Base-by-base conservation (phyloP, 35 echinoderm and acorn worm genomes). In the Patiria miniata region DNA sequence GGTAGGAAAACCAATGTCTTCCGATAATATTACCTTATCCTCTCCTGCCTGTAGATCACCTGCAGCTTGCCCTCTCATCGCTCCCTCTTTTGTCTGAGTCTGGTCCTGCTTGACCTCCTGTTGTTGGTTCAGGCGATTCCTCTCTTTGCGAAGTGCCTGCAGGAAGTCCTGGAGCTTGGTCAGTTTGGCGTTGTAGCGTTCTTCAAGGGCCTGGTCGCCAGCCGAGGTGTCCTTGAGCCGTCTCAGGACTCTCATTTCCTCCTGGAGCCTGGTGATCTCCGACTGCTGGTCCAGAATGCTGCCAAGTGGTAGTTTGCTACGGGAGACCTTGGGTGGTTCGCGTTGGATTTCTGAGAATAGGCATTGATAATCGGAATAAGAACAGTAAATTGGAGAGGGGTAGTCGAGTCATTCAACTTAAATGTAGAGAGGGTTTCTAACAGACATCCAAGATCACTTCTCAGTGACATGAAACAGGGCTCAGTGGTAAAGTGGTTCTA, bases 241-340 rank as follows among this genome's bases (percentile, higher is more conserved):
- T 1, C 82, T n/a, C 9, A 84, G 54, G 15, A 59, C 14, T 52
- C 57, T 84, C 82, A 84, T 84, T 22, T 84, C 52, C n/a, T 58
- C 36, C 53, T 84, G 51, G 10, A 84, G 82, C 18, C 57, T 58
- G 22, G 38, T 59, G 55, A 84, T 58, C n/a, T 84, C 51, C 53
- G 53, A 33, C 28, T 84, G 82, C 57, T 84, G 51, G 34, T 84
- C 57, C 30, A 84, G n/a, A 28, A 84, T 84, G 82, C 82, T 58
- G 14, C 57, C 29, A 16, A 84, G 38, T 52, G 53, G 51, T 8
- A 58, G n/a, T 10, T 59, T 33, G 12, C 57, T 53, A 26, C 51
- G 34, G 82, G 52, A 53, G 10, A 59, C 51, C 29, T 59, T 8
- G n/a, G 32, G 23, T 36, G 82, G 82, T 39, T 61, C 57, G n/a